These are phyloP conservation scores for Galeopsomyia nigrocyanea DNA, from an alignment of 2,888 invertebrate genomes.

Conservation along the genomic window DNA sequence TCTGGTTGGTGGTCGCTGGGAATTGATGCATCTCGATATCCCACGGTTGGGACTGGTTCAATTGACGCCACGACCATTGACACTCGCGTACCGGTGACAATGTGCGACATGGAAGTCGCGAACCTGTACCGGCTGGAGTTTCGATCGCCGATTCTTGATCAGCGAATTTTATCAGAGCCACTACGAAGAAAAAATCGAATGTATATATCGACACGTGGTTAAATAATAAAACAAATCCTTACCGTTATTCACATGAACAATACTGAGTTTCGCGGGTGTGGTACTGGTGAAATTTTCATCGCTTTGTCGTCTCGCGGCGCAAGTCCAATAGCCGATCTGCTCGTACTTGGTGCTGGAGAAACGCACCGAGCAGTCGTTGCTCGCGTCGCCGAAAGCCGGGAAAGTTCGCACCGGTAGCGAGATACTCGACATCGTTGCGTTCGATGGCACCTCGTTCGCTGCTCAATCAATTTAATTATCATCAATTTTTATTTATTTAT, in stretches of 20 bases:
- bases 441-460: constrained; percentile 47
- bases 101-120: constrained; percentile 62
- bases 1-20: constrained; percentile 62
- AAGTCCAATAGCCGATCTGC: constrained; percentile 66
- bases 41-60: constrained; percentile 65
- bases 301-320: constrained; percentile 61
- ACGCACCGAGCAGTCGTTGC: constrained; percentile 66
- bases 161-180: constrained; percentile 55
- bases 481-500: too few relatives aligned
- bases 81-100: constrained; percentile 62
- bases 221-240: neutral
- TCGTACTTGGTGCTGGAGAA: constrained; percentile 65
- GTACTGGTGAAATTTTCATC: constrained; percentile 63
- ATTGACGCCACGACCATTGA: constrained; percentile 65
- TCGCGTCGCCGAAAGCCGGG: constrained; percentile 65
- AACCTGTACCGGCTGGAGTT: constrained; percentile 60
- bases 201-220: neutral
- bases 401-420: constrained; percentile 63
- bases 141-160: constrained; percentile 59
- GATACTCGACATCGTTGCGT: constrained; percentile 37
- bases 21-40: constrained; percentile 63
- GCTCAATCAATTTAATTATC: too few relatives aligned
- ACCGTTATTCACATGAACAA: constrained; percentile 58
- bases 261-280: constrained; percentile 62
- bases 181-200: constrained; percentile 46